Evolutionary conservation across 2,797 vertebrate species (phyloP), one percentile per base, ranked within the genome.

Genomic region (Nyctalus aviator): DNA sequence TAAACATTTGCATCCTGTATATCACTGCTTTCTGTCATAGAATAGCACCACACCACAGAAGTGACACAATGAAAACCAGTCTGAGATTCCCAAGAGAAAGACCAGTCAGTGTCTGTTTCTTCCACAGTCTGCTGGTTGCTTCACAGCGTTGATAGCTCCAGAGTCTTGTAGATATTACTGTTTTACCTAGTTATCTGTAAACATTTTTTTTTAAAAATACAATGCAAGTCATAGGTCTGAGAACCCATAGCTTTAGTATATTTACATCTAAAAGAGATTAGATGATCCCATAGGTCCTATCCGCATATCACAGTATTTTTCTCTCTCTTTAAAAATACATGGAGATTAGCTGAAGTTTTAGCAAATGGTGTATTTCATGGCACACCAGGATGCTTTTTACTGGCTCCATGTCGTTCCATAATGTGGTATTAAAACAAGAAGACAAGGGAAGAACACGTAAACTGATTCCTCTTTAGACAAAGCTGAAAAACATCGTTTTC

Each of bases 381-480:
- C 35, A 88, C 92, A 95, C 94, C 90, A 95, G 85, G 90, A 97
- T 96, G 93, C 90, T 95, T 98, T 84, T 90, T 76, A 84, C 90
- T 96, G 91, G 62, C 59, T 96, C 87, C 94, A 94, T 97, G 96
- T 97, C 92, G 95, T 94, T 96, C 97, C 97, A 88, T 91, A 97
- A 97, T 96, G 73, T 95, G 82, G 68, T 96, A 95, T 3, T 92
- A 97, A 97, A 97, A 96, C 93, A 97, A 97, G 96, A 91, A 97
- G 97, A 96, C 96, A 94, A 96, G 88, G 95, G 96, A 97, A 96
- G 94, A 97, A 96, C 79, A 77, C 90, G 97, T 97, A 97, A 98
- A 97, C 95, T 95, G 95, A 98, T 94, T 98, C 96, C 97, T 97
- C 97, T 97, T 97, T 95, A 98, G 97, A 95, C 97, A 97, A 98